Base-by-base conservation (phyloP, 1,140 invertebrate species). In the Tetramorium simillimum region DNA sequence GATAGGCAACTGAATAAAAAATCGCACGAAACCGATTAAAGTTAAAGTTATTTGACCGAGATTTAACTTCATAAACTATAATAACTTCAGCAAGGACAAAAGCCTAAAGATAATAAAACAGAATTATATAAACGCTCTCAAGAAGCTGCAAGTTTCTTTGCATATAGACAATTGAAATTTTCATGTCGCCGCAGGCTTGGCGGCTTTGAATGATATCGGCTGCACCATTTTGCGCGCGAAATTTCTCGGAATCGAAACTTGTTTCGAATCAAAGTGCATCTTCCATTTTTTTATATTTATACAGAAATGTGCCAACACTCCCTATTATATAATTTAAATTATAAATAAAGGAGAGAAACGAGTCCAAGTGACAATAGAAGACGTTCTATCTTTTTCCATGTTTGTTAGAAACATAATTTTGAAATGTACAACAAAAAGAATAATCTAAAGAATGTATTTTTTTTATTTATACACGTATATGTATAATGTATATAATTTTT, bases 1-100 rank as follows among this genome's bases (percentile, higher is more conserved):
- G 43, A 28, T 33, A 33, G 6, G 18, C 9, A 21, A 78, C 24
- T 37, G 24, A 81, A 82, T 82, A 82, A 72, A n/a, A 82, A 53
- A 60, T 60, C 14, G 7, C 6, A 10, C 4, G 24, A 12, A 46
- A 72, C 28, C 21, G 18, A 0, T 10, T 33, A 33, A 28, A 40
- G 46, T 73, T 72, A 33, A 58, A 72, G 53, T 53, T 16, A 56
- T 12, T 24, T 12, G 21, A 40, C 18, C 5, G 53, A 58, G 51
- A 37, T 58, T 60, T 40, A 72, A 53, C 33, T 24, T 69, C 6
- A 18, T n/a, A 18, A 82, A 82, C 10, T 69, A 16, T 49, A n/a
- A n/a, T 6, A 18, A 65, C 5, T 72, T 69, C 5, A 28, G 9
- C 0, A 33, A 16, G 0, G 16, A 53, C 21, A 69, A 70, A 53